Conservation (phyloP, 2,113 vertebrate species). For the Myrmecobius fasciatus region DNA sequence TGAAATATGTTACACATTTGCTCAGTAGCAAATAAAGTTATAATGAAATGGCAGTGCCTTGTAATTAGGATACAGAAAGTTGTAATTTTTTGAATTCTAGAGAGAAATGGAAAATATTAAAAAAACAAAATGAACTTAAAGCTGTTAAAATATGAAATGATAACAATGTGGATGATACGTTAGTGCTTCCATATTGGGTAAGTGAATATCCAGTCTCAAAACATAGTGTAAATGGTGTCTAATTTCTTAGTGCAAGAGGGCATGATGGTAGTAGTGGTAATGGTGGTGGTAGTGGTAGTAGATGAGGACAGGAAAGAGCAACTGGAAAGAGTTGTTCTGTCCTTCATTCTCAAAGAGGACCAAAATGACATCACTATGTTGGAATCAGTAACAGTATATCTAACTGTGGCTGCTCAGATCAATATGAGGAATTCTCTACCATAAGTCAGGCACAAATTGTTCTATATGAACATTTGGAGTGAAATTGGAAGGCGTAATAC, state of each 20-base stretch:
- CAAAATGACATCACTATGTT: not conserved
- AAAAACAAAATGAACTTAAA: conserved; percentile 76
- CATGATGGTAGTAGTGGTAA: not conserved
- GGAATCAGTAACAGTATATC: not conserved
- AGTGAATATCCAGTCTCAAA: conserved; percentile 42
- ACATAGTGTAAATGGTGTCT: conserved; percentile 38
- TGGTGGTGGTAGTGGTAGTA: not conserved
- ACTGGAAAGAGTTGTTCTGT: not conserved
- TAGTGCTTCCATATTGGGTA: conserved; percentile 62
- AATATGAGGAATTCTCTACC: not conserved
- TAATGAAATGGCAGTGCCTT: conserved; percentile 75
- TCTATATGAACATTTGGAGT: no score
- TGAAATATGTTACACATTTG: conserved; percentile 72
- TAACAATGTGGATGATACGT: conserved; percentile 73
- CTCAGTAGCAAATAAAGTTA: conserved; percentile 76
- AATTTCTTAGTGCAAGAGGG: conserved; percentile 6
- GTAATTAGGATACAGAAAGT: conserved; percentile 77
- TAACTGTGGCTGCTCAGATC: not conserved
- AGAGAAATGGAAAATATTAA: conserved; percentile 70
- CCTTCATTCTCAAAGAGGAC: not conserved
- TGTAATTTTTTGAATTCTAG: conserved; percentile 68
- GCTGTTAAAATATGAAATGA: conserved; percentile 61
- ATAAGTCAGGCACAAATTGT: not conserved
- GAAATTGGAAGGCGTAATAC: not conserved
- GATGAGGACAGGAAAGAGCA: not conserved